Conservation (phyloP, 2,888 invertebrate species). For the Dolomedes plantarius region DNA sequence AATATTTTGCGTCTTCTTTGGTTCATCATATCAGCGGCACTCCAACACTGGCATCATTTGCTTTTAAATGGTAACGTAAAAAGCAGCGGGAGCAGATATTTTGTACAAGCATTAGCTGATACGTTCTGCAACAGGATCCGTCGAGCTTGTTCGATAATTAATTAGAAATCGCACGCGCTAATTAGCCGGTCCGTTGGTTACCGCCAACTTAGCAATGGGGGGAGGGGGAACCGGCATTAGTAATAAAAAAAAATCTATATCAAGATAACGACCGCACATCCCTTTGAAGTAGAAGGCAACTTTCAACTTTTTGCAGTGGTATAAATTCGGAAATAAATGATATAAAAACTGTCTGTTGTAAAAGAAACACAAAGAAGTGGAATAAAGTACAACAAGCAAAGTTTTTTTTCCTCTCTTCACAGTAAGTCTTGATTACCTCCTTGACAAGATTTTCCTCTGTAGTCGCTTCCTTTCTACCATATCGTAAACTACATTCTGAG, state of each 20-base stretch:
- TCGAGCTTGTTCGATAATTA: neutral
- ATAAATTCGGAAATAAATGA: neutral
- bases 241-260: too few species aligned
- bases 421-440: neutral
- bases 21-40: too few species aligned
- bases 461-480: neutral
- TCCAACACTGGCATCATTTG: too few species aligned
- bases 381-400: neutral
- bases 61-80: too few species aligned
- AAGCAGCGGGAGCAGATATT: too few species aligned
- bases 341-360: neutral
- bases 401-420: neutral
- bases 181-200: neutral
- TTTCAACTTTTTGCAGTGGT: neutral
- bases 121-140: too few species aligned
- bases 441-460: conserved; percentile 4
- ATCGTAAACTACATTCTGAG: conserved; percentile 5
- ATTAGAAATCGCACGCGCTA: neutral
- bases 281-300: too few species aligned
- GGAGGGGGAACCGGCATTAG: too few species aligned
- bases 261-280: neutral
- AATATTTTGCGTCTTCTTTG: too few species aligned
- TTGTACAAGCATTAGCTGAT: too few species aligned
- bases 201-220: neutral
- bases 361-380: neutral